These are phyloP conservation scores for Eremophila alpestris DNA, from an alignment of 2,797 vertebrate genomes.

Conservation along the genomic window DNA sequence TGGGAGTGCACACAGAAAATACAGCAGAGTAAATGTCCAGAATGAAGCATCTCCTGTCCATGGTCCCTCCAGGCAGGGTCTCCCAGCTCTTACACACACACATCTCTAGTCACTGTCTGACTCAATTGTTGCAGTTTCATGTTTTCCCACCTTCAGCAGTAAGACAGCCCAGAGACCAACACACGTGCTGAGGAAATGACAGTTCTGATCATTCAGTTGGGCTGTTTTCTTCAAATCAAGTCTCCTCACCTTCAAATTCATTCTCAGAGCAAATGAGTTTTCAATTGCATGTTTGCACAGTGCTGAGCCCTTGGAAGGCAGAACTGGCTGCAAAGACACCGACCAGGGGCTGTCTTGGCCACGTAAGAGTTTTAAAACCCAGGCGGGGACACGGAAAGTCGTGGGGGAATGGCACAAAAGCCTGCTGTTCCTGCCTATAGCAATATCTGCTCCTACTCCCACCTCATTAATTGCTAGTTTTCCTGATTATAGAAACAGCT, in stretches of 20 bases:
- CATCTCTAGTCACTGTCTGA: neutral
- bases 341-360: neutral
- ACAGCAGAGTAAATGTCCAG: neutral
- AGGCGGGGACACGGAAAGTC: neutral
- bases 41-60: neutral
- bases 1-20: neutral
- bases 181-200: neutral
- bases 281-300: neutral
- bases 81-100: neutral
- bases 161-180: neutral
- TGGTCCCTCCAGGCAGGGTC: neutral
- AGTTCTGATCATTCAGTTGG: neutral
- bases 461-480: conserved; percentile 68
- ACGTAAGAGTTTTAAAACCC: neutral
- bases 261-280: neutral
- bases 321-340: neutral
- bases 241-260: neutral
- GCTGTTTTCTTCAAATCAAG: neutral
- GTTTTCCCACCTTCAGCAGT: neutral
- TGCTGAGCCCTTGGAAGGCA: neutral
- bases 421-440: conserved; percentile 29
- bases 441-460: conserved; percentile 40
- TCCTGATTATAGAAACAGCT: conserved; percentile 65
- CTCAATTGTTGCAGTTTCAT: neutral
- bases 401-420: neutral